Percentiles rank a stretch among this genome's conserved stretches.
phyloP scores from a whole-genome alignment of 1,140 invertebrate species.

The Drosophila jambulina region DNA sequence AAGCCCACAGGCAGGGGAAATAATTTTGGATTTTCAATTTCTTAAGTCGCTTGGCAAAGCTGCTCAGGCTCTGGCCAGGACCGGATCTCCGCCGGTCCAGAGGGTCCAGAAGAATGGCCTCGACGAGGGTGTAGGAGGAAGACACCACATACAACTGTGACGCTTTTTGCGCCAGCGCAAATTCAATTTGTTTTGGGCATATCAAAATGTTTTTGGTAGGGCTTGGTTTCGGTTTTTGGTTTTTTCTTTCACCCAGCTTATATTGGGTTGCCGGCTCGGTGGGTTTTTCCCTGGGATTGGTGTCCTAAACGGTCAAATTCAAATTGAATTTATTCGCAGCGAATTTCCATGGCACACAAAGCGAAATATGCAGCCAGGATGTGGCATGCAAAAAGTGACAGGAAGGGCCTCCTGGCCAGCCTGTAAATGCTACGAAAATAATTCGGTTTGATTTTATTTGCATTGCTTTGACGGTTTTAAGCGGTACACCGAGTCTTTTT shows the following conservation, averaged over 20 bases:
- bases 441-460: slow-evolving; percentile 83
- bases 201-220: slow-evolving; percentile 75
- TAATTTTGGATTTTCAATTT: slow-evolving; percentile 75
- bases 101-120: not conserved
- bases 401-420: slow-evolving; percentile 35
- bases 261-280: slow-evolving; percentile 10
- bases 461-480: slow-evolving; percentile 77
- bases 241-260: slow-evolving; percentile 26
- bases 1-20: slow-evolving; percentile 30
- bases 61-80: slow-evolving; percentile 38
- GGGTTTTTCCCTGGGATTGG: slow-evolving; percentile 25
- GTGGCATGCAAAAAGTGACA: slow-evolving; percentile 28
- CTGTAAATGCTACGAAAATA: slow-evolving; percentile 58
- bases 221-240: slow-evolving; percentile 46
- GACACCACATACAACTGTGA: slow-evolving; percentile 35
- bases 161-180: slow-evolving; percentile 55
- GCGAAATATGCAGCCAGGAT: slow-evolving; percentile 42
- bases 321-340: slow-evolving; percentile 81
- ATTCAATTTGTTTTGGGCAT: slow-evolving; percentile 80
- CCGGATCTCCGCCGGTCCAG: slow-evolving; percentile 35
- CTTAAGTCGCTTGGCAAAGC: slow-evolving; percentile 75
- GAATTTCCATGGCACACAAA: slow-evolving; percentile 76
- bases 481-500: slow-evolving; percentile 41
- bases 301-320: slow-evolving; percentile 69
- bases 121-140: not conserved